These are phyloP conservation scores for Paracentrotus lividus DNA, from an alignment of 53 echinoderm and acorn worm species.

Conservation along the genomic window DNA sequence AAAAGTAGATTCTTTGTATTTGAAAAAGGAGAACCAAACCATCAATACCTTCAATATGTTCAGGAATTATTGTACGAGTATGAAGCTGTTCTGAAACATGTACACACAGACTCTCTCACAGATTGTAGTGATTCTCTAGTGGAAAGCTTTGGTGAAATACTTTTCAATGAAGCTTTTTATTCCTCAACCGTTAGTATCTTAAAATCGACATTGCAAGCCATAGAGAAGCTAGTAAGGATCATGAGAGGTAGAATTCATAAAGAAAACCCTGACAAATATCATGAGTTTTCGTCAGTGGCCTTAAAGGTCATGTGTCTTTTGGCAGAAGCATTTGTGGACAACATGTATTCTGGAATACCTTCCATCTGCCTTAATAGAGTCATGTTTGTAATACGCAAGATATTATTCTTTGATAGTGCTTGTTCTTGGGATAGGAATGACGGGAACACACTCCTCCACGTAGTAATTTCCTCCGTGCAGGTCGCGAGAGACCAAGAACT, in stretches of 20 bases:
- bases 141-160: conserved; percentile 34
- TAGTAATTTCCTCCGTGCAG: not conserved
- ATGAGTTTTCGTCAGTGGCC: not conserved
- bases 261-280: conserved; percentile 9
- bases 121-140: not conserved
- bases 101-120: not conserved
- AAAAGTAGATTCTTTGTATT: too few species aligned
- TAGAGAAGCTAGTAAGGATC: not conserved
- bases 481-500: not conserved
- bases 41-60: not conserved
- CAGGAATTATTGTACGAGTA: not conserved
- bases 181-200: conserved; percentile 7
- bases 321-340: not conserved
- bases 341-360: not conserved
- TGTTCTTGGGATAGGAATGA: not conserved
- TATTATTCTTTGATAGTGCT: conserved; percentile 26
- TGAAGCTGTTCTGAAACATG: not conserved
- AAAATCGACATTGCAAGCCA: conserved; percentile 8
- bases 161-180: conserved; percentile 5
- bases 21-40: too few species aligned
- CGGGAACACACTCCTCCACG: not conserved
- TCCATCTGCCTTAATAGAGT: not conserved
- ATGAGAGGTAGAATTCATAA: not conserved
- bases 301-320: not conserved
- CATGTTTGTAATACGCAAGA: not conserved